phyloP scores from a whole-genome alignment of 2,888 invertebrate genomes.

The Amiota minor region DNA sequence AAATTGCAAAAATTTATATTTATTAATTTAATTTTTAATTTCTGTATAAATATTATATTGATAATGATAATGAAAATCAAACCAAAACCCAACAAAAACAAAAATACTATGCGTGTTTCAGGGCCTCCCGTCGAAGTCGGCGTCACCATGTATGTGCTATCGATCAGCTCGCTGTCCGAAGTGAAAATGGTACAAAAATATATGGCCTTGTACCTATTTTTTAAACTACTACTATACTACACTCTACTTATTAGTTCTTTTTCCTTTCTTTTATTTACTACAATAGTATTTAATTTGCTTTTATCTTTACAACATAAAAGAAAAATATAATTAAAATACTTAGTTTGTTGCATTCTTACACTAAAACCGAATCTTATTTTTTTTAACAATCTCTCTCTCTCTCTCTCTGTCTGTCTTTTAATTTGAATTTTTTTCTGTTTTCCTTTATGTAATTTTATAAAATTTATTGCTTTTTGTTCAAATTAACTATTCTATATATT shows the following conservation, averaged over 20 bases:
- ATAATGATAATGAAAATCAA: conserved; percentile 2
- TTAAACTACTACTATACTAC: conserved; percentile 35
- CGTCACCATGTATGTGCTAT: conserved; percentile 98
- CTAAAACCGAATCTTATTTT: not conserved
- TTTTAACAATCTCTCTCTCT: conserved; percentile 45
- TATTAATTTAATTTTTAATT: too few species aligned
- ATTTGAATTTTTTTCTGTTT: conserved; percentile 16
- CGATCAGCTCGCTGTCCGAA: conserved; percentile 98
- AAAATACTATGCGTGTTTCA: conserved; percentile 74
- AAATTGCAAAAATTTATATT: too few species aligned
- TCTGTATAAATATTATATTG: not conserved
- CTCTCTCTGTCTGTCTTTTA: conserved; percentile 47
- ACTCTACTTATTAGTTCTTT: conserved; percentile 41
- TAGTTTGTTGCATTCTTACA: conserved; percentile 17
- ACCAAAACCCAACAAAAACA: conserved; percentile 32
- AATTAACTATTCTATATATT: conserved; percentile 35
- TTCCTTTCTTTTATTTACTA: conserved; percentile 28
- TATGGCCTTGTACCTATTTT: conserved; percentile 63
- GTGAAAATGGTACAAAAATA: conserved; percentile 91
- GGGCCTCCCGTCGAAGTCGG: conserved; percentile 98
- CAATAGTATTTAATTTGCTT: not conserved
- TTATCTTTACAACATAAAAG: not conserved
- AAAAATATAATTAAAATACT: not conserved
- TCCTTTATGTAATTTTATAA: conserved; percentile 20
- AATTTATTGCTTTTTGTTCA: conserved; percentile 30